phyloP scores from a whole-genome alignment of 2,797 vertebrate species.

The Glyptemys insculpta region DNA sequence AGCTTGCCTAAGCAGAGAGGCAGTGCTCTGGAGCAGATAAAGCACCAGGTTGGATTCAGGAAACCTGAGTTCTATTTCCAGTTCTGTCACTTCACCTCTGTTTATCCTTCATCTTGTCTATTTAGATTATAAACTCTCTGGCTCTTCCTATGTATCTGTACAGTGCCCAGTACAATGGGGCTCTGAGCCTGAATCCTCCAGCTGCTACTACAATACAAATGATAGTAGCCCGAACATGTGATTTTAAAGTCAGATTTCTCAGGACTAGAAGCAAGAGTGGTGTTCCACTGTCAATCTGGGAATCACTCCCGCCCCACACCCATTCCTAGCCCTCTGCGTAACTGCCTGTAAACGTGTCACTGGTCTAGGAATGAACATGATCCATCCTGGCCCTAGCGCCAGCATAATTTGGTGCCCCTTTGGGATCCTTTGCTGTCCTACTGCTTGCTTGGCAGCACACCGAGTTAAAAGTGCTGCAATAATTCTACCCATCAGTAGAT shows the following conservation, averaged over 20 bases:
- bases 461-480: not conserved
- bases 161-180: not conserved
- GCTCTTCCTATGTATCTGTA: not conserved
- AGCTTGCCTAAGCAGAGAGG: not conserved
- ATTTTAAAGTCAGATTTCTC: not conserved
- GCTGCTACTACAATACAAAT: not conserved
- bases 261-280: not conserved
- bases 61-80: not conserved
- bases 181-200: not conserved
- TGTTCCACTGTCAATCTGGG: not conserved
- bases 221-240: fast-evolving
- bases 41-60: not conserved
- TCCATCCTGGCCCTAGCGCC: not conserved
- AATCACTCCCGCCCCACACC: fast-evolving
- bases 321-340: not conserved
- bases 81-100: not conserved
- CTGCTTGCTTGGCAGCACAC: not conserved
- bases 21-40: fast-evolving
- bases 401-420: not conserved
- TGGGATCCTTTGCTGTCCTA: not conserved
- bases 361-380: not conserved
- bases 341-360: not conserved
- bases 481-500: not conserved
- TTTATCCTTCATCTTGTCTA: not conserved
- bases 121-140: not conserved